Conservation (phyloP, 2,888 invertebrate species). For the Epistrophe grossulariae region DNA sequence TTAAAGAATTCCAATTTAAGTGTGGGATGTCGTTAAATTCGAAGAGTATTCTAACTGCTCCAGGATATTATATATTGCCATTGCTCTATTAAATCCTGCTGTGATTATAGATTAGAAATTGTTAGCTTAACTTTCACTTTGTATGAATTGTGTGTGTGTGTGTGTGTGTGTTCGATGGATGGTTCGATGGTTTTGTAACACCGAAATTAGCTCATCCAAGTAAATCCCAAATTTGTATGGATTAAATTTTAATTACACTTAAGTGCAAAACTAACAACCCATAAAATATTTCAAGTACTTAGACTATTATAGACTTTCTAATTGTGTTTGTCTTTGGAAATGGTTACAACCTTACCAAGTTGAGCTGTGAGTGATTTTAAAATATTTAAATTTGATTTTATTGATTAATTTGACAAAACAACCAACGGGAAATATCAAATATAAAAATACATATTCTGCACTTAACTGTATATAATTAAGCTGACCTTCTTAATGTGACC, state of each 20-base stretch:
- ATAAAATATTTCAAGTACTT: not conserved
- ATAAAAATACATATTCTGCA: no score
- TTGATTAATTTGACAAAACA: no score
- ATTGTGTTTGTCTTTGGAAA: no score
- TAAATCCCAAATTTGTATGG: not conserved
- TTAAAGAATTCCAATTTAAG: constrained; percentile 8
- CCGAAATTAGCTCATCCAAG: constrained; percentile 3
- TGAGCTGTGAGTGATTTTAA: no score
- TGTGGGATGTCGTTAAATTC: constrained; percentile 14
- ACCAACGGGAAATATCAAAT: no score
- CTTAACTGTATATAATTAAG: no score
- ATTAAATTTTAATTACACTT: not conserved
- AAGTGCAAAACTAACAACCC: constrained; percentile 1
- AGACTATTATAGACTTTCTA: no score
- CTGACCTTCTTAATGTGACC: no score
- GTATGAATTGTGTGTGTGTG: not conserved
- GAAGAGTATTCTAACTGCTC: not conserved
- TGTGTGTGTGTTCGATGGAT: not conserved
- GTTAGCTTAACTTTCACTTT: not conserved
- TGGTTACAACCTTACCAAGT: no score
- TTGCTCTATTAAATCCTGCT: constrained; percentile 1
- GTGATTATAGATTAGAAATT: constrained; percentile 5
- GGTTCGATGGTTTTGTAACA: not conserved
- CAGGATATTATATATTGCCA: not conserved
- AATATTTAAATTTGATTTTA: no score